These are phyloP conservation scores for Arnoldichthys spilopterus DNA, from an alignment of 2,797 vertebrate species.

Conservation along the genomic window DNA sequence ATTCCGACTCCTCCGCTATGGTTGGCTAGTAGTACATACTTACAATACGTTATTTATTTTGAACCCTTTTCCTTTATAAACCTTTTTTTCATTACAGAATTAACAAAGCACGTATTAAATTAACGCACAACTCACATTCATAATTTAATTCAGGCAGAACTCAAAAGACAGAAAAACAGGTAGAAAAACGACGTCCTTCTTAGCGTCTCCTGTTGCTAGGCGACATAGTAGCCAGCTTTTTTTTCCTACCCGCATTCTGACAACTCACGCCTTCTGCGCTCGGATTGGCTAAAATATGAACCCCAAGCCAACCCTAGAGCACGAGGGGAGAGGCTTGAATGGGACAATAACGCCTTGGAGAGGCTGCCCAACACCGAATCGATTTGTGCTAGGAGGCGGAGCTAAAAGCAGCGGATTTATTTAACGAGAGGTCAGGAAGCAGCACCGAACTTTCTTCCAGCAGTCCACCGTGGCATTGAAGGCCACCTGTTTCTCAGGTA, in stretches of 20 bases:
- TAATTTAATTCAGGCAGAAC: too few relatives aligned
- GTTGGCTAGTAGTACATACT: too few relatives aligned
- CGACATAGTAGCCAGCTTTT: background rate
- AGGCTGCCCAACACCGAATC: background rate
- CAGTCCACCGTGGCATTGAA: background rate
- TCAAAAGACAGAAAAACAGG: too few relatives aligned
- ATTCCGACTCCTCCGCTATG: too few relatives aligned
- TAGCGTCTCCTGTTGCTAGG: background rate
- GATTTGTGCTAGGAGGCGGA: background rate
- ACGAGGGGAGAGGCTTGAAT: background rate
- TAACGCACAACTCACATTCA: too few relatives aligned
- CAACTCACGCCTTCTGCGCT: background rate
- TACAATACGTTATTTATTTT: too few relatives aligned
- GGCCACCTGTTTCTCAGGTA: conserved; percentile 41
- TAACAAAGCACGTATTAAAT: too few relatives aligned
- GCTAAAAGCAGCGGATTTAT: conserved; percentile 9
- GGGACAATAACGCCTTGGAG: background rate
- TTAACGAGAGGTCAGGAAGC: conserved; percentile 2
- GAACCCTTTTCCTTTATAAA: too few relatives aligned
- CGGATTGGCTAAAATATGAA: background rate
- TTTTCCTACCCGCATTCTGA: background rate
- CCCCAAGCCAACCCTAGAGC: background rate
- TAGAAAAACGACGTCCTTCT: background rate
- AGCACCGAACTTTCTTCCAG: background rate
- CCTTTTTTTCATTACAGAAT: too few relatives aligned